Evolutionary conservation across 1,140 invertebrate species (phyloP).

Genomic region (Drosophila kanapiae): DNA sequence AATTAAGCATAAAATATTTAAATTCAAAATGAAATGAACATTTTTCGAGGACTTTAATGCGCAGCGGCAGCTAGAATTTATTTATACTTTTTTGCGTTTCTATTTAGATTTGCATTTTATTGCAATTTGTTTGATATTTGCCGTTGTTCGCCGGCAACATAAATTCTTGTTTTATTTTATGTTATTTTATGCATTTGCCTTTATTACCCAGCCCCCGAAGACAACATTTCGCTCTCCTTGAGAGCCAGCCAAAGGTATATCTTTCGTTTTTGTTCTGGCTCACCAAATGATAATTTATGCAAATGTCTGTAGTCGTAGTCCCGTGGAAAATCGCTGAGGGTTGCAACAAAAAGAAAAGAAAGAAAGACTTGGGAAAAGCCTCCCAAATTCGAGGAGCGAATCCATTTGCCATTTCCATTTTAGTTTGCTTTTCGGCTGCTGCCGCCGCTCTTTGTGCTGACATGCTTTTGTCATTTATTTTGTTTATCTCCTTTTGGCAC

Average conservation of each 20-base stretch:
- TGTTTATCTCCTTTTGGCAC: slow-evolving; percentile 70
- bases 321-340: slow-evolving; percentile 65
- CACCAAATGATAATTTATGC: slow-evolving; percentile 83
- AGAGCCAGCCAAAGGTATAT: slow-evolving; percentile 31
- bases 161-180: slow-evolving; percentile 81
- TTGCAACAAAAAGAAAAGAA: slow-evolving; percentile 45
- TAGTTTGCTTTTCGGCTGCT: slow-evolving; percentile 60
- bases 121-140: slow-evolving; percentile 80
- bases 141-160: slow-evolving; percentile 45
- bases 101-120: slow-evolving; percentile 81
- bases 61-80: slow-evolving; percentile 34
- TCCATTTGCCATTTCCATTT: slow-evolving; percentile 53
- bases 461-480: slow-evolving; percentile 82
- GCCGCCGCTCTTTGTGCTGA: slow-evolving; percentile 64
- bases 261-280: slow-evolving; percentile 48
- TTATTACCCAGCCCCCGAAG: slow-evolving; percentile 69
- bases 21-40: slow-evolving; percentile 46
- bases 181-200: slow-evolving; percentile 81
- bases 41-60: slow-evolving; percentile 61
- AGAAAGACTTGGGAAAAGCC: slow-evolving; percentile 11
- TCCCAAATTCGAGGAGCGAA: slow-evolving; percentile 30
- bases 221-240: slow-evolving; percentile 18
- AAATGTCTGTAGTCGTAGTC: slow-evolving; percentile 80
- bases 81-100: slow-evolving; percentile 34
- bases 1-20: slow-evolving; percentile 78